These are phyloP conservation scores for Helicoverpa zea DNA, from an alignment of 1,140 invertebrate genomes.

Conservation along the genomic window DNA sequence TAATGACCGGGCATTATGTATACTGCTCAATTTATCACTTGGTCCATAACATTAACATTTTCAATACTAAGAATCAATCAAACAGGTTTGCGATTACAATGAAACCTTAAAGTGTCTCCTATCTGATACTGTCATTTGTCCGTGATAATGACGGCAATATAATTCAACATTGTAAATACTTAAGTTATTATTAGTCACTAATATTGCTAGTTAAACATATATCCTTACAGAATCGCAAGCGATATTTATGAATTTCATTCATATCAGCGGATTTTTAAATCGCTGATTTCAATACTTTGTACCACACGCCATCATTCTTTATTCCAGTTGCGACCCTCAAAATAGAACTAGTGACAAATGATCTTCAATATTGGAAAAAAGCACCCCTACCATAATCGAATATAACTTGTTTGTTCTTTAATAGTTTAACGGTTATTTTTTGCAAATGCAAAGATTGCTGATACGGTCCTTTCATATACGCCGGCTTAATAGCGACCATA, in stretches of 20 bases:
- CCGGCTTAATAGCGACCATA: slow-evolving; percentile 9
- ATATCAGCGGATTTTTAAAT: too few relatives aligned
- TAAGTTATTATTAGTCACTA: too few relatives aligned
- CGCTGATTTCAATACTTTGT: slow-evolving; percentile 13
- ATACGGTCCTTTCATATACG: background rate
- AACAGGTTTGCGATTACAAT: background rate
- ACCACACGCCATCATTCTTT: slow-evolving; percentile 60
- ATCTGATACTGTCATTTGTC: too few relatives aligned
- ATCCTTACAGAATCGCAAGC: too few relatives aligned
- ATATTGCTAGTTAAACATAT: too few relatives aligned
- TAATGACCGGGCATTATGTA: too few relatives aligned
- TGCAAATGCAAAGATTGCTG: slow-evolving; percentile 34
- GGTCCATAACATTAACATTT: too few relatives aligned
- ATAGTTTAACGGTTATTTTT: slow-evolving; percentile 69
- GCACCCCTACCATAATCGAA: slow-evolving; percentile 59
- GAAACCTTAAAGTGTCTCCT: too few relatives aligned
- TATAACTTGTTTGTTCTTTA: slow-evolving; percentile 62
- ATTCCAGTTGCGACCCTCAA: slow-evolving; percentile 68
- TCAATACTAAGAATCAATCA: background rate
- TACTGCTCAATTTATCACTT: too few relatives aligned
- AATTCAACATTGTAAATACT: too few relatives aligned
- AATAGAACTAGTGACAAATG: slow-evolving; percentile 77
- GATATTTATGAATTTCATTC: too few relatives aligned
- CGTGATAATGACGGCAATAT: too few relatives aligned
- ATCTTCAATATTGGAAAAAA: slow-evolving; percentile 76